Evolutionary conservation across 2,888 invertebrate species (phyloP).

Genomic region (Bombylius discolor): DNA sequence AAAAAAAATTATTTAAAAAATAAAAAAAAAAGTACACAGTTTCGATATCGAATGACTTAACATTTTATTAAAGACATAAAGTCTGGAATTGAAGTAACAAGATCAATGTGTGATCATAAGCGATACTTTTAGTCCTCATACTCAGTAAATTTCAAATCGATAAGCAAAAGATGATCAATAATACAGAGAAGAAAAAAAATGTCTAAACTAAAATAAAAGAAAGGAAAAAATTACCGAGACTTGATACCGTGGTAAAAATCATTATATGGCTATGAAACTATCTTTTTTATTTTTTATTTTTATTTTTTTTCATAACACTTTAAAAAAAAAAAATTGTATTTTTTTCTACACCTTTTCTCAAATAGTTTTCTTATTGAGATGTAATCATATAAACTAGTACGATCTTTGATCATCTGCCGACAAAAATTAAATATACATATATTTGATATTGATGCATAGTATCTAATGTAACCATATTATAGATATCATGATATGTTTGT

Average conservation of each 20-base stretch:
- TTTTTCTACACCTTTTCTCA: too few relatives aligned
- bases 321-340: too few relatives aligned
- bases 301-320: not conserved
- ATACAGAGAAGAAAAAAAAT: too few relatives aligned
- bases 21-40: too few relatives aligned
- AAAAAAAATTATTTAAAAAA: too few relatives aligned
- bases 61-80: not conserved
- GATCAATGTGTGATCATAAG: not conserved
- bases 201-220: too few relatives aligned
- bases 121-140: not conserved
- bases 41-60: not conserved
- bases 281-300: not conserved
- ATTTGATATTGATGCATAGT: not conserved
- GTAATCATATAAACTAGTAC: slow-evolving; percentile 5
- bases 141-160: not conserved
- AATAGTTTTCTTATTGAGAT: slow-evolving; percentile 4
- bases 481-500: too few relatives aligned
- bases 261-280: not conserved
- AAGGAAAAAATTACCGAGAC: not conserved
- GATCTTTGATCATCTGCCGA: slow-evolving; percentile 6
- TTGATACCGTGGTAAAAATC: not conserved
- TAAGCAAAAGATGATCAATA: not conserved
- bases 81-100: not conserved
- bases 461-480: too few relatives aligned
- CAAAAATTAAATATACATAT: not conserved